Evolutionary conservation across 2,888 invertebrate species (phyloP), one percentile per base, ranked within the genome.

Genomic region (Patella ulyssiponensis): DNA sequence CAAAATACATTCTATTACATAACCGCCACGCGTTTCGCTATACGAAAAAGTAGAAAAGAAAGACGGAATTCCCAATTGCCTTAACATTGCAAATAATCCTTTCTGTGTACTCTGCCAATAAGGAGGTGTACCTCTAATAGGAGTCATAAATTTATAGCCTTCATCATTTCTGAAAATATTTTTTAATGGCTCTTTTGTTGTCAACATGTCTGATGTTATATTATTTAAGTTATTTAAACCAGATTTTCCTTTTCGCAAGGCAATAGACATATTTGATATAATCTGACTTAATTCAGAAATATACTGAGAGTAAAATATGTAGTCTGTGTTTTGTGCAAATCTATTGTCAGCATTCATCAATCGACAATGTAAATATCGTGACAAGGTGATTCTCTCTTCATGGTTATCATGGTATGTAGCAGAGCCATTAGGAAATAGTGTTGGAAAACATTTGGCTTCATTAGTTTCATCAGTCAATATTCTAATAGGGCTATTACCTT

Each of bases 251-350:
- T 81, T 81, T 9, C 81, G 71, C 11, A 78, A 23, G 12, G 77
- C 71, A 56, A 80, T 80, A 17, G 74, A 76, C 17, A 76, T 56
- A 52, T 71, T 72, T 33, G 72, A 75, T 51, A 77, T 73, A 3
- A 79, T 73, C 20, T 75, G 51, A 4, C 79, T 58, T 44, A 81
- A 53, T 72, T 81, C 81, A 15, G 71, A 74, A n/a, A 77, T 9
- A 52, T 79, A 81, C 23, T 81, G 81, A 23, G 70, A 56, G 64
- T 56, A 79, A 53, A 79, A 81, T 14, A 81, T 71, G 69, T 76
- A 79, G 44, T 73, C 64, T 7, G 56, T 33, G 64, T 81, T 77
- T 56, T 27, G 56, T 20, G 79, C 77, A 74, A 77, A 81, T 44
- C 76, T 58, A 54, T 71, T 52, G 27, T 79, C 77, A 27, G 69